Conservation (phyloP, 1,140 invertebrate species). For the Lethrus apterus region DNA sequence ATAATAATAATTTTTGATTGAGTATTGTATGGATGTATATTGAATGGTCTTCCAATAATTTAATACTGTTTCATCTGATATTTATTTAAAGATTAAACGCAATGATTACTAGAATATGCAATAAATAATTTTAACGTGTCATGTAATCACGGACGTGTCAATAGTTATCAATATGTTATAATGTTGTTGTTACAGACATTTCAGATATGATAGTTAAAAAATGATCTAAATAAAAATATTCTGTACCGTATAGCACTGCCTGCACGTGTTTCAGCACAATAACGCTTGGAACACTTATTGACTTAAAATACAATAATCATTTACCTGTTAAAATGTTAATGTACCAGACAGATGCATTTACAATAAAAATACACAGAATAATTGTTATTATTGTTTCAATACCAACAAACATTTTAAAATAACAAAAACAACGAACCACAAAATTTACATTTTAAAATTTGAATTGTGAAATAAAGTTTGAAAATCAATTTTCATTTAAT, state of each 20-base stretch:
- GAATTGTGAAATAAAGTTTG: too few species aligned
- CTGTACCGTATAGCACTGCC: constrained; percentile 42
- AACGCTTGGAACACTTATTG: constrained; percentile 41
- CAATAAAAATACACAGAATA: constrained; percentile 31
- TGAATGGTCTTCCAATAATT: too few species aligned
- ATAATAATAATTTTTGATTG: too few species aligned
- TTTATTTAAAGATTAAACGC: too few species aligned
- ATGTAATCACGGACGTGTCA: too few species aligned
- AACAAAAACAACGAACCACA: not conserved
- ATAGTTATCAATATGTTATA: constrained; percentile 24
- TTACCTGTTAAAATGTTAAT: constrained; percentile 40
- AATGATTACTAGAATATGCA: too few species aligned
- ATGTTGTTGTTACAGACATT: constrained; percentile 20
- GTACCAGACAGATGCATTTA: constrained; percentile 38
- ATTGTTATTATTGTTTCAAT: constrained; percentile 18
- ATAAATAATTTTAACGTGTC: too few species aligned
- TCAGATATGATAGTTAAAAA: constrained; percentile 15
- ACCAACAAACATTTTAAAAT: not conserved
- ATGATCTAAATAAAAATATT: constrained; percentile 10
- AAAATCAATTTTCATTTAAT: too few species aligned
- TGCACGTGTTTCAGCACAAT: constrained; percentile 40
- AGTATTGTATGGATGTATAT: too few species aligned
- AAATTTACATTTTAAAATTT: not conserved
- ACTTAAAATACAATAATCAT: constrained; percentile 39
- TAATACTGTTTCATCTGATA: too few species aligned